A percentile compares a stretch with the other conserved stretches of the same genome.
Evolutionary conservation across 2,888 invertebrate species (phyloP).

Genomic region (Drosophila antonietae): DNA sequence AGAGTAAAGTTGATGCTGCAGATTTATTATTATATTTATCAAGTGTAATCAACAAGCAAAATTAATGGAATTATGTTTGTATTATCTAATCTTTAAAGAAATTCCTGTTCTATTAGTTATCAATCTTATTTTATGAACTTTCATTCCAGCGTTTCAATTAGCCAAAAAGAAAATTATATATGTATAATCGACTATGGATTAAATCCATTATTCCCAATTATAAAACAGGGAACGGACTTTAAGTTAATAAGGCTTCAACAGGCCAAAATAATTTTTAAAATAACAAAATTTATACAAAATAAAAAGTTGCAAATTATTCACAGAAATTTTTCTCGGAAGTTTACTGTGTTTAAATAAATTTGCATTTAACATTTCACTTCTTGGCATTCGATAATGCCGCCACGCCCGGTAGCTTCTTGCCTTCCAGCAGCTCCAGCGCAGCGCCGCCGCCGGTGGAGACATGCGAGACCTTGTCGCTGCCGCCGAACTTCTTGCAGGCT

Average conservation of each 20-base stretch:
- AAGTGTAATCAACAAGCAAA: constrained; percentile 35
- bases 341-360: too few relatives aligned
- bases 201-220: constrained; percentile 2
- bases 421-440: constrained; percentile 94
- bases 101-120: not conserved
- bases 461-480: constrained; percentile 96
- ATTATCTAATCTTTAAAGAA: constrained; percentile 1
- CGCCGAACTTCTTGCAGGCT: constrained; percentile 93
- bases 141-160: constrained; percentile 15
- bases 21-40: constrained; percentile 19
- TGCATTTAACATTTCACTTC: not conserved
- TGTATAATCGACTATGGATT: constrained; percentile 7
- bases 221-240: not conserved
- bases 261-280: constrained; percentile 20
- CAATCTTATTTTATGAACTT: constrained; percentile 9
- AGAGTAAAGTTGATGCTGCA: not conserved
- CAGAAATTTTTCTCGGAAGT: too few relatives aligned
- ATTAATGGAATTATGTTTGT: constrained; percentile 20
- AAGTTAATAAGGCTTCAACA: constrained; percentile 1
- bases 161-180: not conserved
- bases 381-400: constrained; percentile 87
- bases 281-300: constrained; percentile 30
- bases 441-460: constrained; percentile 98
- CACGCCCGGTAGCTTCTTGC: constrained; percentile 94
- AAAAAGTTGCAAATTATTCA: not conserved